A percentile compares a stretch with the other conserved stretches of the same genome.
Conservation (phyloP, 2,888 invertebrate genomes). For the Melanophora roralis region DNA sequence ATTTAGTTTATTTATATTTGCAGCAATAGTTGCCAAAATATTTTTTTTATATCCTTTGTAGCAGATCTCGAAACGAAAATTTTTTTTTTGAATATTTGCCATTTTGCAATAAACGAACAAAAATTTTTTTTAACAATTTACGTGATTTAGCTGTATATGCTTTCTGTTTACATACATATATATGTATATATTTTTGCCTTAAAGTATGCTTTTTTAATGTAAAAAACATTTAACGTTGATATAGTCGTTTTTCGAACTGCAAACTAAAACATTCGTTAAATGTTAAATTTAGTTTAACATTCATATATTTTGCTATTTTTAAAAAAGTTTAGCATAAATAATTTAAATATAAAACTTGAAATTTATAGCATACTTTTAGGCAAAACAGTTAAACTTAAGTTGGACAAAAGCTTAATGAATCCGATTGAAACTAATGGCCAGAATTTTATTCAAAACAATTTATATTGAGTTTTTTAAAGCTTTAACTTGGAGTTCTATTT, state of each 20-base stretch:
- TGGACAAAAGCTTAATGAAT: background rate
- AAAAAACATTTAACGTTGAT: conserved; percentile 14
- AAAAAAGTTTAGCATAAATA: background rate
- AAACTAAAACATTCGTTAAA: background rate
- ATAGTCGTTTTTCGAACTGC: background rate
- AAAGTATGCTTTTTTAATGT: conserved; percentile 46
- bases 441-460: too few species aligned
- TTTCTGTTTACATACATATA: too few species aligned
- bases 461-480: too few species aligned
- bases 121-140: conserved; percentile 22
- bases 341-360: conserved; percentile 5
- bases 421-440: too few species aligned
- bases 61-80: conserved; percentile 22
- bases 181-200: conserved; percentile 27
- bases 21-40: conserved; percentile 18
- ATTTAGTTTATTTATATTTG: background rate
- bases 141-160: conserved; percentile 5
- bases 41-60: too few species aligned
- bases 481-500: too few species aligned
- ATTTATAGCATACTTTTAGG: conserved; percentile 31
- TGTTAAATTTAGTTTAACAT: background rate
- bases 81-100: conserved; percentile 41
- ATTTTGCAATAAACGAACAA: conserved; percentile 20
- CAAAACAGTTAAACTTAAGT: background rate
- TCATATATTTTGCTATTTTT: background rate